Evolutionary conservation across 2,888 invertebrate species (phyloP), one percentile per base, ranked within the genome.

Genomic region (Trissolcus brochymenae): DNA sequence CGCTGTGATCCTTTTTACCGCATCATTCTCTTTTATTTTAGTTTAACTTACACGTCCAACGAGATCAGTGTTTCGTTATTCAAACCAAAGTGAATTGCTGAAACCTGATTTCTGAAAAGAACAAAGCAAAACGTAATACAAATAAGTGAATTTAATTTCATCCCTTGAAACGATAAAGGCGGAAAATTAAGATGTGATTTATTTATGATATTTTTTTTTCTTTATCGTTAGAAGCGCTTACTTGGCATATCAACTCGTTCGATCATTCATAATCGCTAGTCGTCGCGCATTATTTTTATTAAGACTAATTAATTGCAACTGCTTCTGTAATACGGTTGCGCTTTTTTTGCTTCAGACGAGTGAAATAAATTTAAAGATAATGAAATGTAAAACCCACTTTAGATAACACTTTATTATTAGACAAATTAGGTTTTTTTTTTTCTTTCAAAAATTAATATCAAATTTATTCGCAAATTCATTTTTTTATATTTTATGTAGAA

Each of bases 281-380:
- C 84, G 82, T 85, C 82, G 83, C 84, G 35, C 35, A 87, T 87
- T 87, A 88, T 88, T 88, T 87, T 87, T 87, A 87, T 87, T 87
- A 86, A 87, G 87, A 84, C 87, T 88, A 88, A 88, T 88, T 87
- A 88, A 88, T 88, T 86, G 87, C 86, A 86, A 86, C 84, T 84
- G 85, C 82, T 83, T 82, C 86, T 84, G 86, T 87, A 86, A 87
- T 87, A 86, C 81, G 79, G 80, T 83, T 85, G 77, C 75, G 71
- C 54, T 60, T 75, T 77, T 79, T 80, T 79, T 77, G 57, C 46
- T 9, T 6, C 13, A 56, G 65, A 19, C 56, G 71, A 53, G 67
- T 56, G 76, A 76, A 73, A 81, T 81, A 82, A 82, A 81, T 81
- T 81, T 80, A 73, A 59, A 70, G 76, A 78, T 76, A 65, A 75